A percentile compares a stretch with the other conserved stretches of the same genome.
These are phyloP conservation scores for Pseudopleuronectes americanus DNA, from an alignment of 2,797 vertebrate species.

Conservation along the genomic window DNA sequence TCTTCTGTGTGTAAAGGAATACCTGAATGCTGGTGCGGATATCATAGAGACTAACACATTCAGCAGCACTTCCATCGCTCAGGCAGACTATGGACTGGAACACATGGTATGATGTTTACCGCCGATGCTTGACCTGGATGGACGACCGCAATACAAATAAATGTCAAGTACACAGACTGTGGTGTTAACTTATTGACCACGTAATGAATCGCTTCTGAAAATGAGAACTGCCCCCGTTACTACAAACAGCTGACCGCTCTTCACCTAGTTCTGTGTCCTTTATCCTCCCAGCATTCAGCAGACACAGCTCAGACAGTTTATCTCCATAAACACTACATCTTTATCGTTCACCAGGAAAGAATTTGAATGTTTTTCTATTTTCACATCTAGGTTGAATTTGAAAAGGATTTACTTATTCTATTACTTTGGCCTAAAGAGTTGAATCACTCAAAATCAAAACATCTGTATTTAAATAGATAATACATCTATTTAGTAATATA, in stretches of 20 bases:
- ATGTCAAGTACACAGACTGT: background rate
- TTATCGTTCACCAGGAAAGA: no score
- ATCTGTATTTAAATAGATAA: no score
- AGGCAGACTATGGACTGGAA: conserved; percentile 93
- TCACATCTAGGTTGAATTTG: no score
- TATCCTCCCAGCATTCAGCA: no score
- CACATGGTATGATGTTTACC: conserved; percentile 83
- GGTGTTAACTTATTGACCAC: no score
- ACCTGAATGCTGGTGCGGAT: conserved; percentile 92
- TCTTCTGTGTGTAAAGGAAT: conserved; percentile 83
- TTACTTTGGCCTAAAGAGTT: no score
- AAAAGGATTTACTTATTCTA: no score
- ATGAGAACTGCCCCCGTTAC: background rate
- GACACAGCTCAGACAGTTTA: no score
- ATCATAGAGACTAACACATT: conserved; percentile 98
- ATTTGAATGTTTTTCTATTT: no score
- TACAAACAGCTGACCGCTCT: background rate
- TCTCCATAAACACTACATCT: no score
- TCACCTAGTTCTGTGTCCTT: background rate
- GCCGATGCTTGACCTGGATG: background rate
- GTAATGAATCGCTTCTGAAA: background rate
- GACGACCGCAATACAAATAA: background rate
- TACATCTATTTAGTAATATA: no score
- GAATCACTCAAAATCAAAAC: no score
- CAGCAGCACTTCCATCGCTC: conserved; percentile 92